A percentile compares a stretch with the other conserved stretches of the same genome.
These are phyloP conservation scores for Syngnathus acus DNA, from an alignment of 2,797 vertebrate species.

Conservation along the genomic window DNA sequence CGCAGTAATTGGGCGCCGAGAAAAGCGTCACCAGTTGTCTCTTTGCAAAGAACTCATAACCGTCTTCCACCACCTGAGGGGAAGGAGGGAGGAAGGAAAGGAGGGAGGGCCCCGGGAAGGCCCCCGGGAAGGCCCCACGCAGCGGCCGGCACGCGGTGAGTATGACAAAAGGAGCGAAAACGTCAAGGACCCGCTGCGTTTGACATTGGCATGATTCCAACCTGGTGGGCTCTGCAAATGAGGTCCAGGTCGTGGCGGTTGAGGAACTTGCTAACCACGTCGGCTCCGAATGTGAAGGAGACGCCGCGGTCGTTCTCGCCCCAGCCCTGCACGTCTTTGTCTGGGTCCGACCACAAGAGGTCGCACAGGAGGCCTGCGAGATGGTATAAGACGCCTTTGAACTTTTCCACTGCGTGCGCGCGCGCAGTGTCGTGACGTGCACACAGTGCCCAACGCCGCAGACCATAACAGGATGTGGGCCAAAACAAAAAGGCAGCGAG, in stretches of 20 bases:
- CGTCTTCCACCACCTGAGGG: conserved; percentile 89
- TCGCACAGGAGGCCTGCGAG: conserved; percentile 83
- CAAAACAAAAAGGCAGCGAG: background rate
- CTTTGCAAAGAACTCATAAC: conserved; percentile 94
- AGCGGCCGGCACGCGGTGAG: background rate
- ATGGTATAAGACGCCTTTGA: background rate
- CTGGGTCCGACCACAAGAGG: conserved; percentile 92
- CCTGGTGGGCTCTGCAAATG: conserved; percentile 96
- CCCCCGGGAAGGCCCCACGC: too few relatives aligned
- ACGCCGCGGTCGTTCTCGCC: conserved; percentile 94
- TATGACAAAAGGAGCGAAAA: background rate
- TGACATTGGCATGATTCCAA: conserved; percentile 1
- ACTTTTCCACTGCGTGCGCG: background rate
- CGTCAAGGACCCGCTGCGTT: too few relatives aligned
- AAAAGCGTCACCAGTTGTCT: conserved; percentile 91
- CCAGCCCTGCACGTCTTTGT: conserved; percentile 97
- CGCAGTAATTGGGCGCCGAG: conserved; percentile 93
- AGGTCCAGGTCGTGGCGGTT: conserved; percentile 95
- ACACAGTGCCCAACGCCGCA: background rate
- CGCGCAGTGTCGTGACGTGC: background rate
- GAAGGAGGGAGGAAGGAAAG: too few relatives aligned
- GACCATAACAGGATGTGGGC: conserved; percentile 3
- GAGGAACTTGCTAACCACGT: conserved; percentile 95
- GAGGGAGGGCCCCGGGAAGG: too few relatives aligned
- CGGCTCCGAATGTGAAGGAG: conserved; percentile 92